Base-by-base conservation (phyloP, 1,140 invertebrate genomes). In the Drosophila bocqueti region DNA sequence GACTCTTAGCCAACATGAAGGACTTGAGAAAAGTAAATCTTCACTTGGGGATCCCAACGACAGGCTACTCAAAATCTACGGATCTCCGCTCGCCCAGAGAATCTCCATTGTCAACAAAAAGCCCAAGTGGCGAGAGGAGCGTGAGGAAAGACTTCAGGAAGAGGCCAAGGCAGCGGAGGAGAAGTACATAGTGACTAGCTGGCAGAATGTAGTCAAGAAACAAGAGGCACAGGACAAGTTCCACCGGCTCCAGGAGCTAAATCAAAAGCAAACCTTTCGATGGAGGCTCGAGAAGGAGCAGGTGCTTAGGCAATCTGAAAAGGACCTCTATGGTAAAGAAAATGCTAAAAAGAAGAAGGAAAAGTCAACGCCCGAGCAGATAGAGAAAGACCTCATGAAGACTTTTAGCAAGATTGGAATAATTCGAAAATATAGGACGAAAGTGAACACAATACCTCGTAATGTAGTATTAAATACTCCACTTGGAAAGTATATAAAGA, bases 381-480 rank as follows among this genome's bases (percentile, higher is more conserved):
- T 16, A 15, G 65, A 62, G 21, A 16, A 0, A 36, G 4, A 5
- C 7, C 21, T 62, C 4, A 9, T 52, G 4, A 26, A 38, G 4
- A n/a, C 24, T 9, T 24, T 38, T 57, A 6, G 7, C n/a, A 63
- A 55, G 11, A 9, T 6, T 2, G 4, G 6, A 59, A 11, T 10
- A 3, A 15, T 1, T 40, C 9, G 9, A 13, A 60, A 16, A 15
- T 3, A 24, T 31, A 9, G 3, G 2, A 61, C 21, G 4, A 34
- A 15, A 10, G 2, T 15, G 4, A 1, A 3, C 3, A 2, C 4
- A 13, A 5, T 3, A 31, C 0, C 5, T 24, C 11, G 3, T 24
- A 13, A 9, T 15, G 21, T 15, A 2, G 45, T 47, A n/a, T 2
- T 49, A 4, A n/a, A 38, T 9, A 68, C 60, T 9, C 10, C 60